These are phyloP conservation scores for Ctenicera cuprea DNA, from an alignment of 2,888 invertebrate species.

Conservation along the genomic window DNA sequence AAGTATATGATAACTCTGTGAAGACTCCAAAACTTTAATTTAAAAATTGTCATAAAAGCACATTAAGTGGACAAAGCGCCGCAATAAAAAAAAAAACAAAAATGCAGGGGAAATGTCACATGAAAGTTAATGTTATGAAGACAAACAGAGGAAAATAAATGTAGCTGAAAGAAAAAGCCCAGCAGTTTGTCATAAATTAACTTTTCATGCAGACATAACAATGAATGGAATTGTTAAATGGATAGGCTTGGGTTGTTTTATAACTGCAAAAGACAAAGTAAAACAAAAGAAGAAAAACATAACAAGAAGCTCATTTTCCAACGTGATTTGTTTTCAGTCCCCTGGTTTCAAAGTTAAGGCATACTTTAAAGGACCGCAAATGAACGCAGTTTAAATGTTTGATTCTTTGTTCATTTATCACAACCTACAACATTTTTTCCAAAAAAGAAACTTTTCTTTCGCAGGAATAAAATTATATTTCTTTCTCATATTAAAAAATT, in stretches of 20 bases:
- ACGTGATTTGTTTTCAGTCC: background rate
- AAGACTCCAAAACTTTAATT: background rate
- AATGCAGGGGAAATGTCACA: conserved; percentile 12
- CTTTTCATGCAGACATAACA: conserved; percentile 20
- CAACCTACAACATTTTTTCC: too few relatives aligned
- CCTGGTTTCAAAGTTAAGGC: background rate
- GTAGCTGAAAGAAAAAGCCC: conserved; percentile 23
- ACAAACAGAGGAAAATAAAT: conserved; percentile 15
- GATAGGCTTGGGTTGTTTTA: conserved; percentile 6
- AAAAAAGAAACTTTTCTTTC: too few relatives aligned
- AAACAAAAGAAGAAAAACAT: conserved; percentile 10
- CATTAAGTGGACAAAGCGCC: background rate
- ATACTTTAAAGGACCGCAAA: too few relatives aligned
- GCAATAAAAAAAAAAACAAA: conserved; percentile 13
- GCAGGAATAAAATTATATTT: too few relatives aligned
- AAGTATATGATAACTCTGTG: too few relatives aligned
- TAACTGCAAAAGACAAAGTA: conserved; percentile 3
- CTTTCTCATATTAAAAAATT: too few relatives aligned
- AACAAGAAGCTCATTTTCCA: conserved; percentile 12
- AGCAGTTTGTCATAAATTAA: conserved; percentile 23
- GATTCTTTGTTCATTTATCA: too few relatives aligned
- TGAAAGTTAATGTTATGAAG: conserved; percentile 22
- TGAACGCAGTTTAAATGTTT: too few relatives aligned
- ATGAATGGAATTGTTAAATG: conserved; percentile 19
- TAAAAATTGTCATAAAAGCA: background rate